These are phyloP conservation scores for Oreamnos americanus DNA, from an alignment of 2,113 vertebrate genomes.

Conservation along the genomic window DNA sequence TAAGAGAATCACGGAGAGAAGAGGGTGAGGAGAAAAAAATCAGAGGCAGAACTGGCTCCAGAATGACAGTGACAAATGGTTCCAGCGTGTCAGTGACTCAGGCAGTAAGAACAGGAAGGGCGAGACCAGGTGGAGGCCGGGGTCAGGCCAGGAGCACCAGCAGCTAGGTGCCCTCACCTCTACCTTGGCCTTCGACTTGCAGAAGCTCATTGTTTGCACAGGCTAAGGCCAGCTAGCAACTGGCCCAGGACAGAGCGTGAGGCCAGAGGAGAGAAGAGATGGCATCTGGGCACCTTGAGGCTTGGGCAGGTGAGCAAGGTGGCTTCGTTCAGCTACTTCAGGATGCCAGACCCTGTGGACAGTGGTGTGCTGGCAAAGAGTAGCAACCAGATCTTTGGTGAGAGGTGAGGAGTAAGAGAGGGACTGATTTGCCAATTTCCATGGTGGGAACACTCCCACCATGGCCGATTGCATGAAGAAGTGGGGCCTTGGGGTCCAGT, in stretches of 20 bases:
- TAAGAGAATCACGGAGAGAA: background rate
- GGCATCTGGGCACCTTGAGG: background rate
- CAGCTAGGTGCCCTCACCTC: background rate
- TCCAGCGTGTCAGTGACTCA: background rate
- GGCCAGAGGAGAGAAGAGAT: background rate
- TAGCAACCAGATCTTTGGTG: background rate
- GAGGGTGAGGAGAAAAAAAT: background rate
- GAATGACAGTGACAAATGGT: too few relatives aligned
- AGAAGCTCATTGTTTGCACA: background rate
- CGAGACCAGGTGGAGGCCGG: background rate
- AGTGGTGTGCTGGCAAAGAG: background rate
- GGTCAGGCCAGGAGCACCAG: background rate
- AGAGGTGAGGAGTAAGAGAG: background rate
- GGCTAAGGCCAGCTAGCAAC: background rate
- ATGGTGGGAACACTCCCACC: background rate
- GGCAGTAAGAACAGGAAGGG: background rate
- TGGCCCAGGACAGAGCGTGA: fast-evolving
- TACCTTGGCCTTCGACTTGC: background rate
- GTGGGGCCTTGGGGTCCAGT: background rate
- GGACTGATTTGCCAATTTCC: background rate
- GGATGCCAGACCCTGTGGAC: background rate
- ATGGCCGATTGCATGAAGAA: background rate
- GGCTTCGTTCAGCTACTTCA: background rate
- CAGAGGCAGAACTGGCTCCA: background rate
- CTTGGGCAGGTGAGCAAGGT: background rate